A percentile compares a stretch with the other conserved stretches of the same genome.
phyloP scores from a whole-genome alignment of 2,113 vertebrate species.

The Plecturocebus donacophilus region DNA sequence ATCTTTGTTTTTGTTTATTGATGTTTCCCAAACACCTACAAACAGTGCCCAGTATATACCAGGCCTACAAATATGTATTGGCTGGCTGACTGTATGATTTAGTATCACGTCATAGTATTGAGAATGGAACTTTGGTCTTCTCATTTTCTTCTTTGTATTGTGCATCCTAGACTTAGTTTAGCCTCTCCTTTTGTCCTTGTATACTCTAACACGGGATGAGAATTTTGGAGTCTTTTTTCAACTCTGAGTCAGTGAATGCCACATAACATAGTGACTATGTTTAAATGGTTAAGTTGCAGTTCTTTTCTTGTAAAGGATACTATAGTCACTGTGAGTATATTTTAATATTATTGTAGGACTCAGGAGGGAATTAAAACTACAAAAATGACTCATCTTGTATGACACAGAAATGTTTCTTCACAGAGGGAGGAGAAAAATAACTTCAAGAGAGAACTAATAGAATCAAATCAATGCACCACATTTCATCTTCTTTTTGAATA shows the following conservation, averaged over 20 bases:
- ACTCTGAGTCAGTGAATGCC: neutral
- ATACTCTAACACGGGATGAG: neutral
- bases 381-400: conserved; percentile 6
- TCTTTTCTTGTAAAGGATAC: conserved; percentile 20
- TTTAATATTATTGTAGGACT: conserved; percentile 35
- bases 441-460: neutral
- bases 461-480: neutral
- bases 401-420: conserved; percentile 29
- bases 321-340: neutral
- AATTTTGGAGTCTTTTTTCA: conserved; percentile 19
- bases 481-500: neutral
- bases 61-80: neutral
- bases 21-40: neutral
- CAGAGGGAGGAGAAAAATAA: neutral
- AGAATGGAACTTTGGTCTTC: neutral
- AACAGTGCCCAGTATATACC: neutral
- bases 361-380: neutral
- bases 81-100: neutral
- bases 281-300: neutral
- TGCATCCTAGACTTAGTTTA: neutral
- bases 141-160: neutral
- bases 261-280: neutral
- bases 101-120: neutral
- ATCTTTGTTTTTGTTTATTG: conserved; percentile 26
- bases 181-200: neutral